Base-by-base conservation (phyloP, 2,797 vertebrate genomes). In the Chrosomus eos region DNA sequence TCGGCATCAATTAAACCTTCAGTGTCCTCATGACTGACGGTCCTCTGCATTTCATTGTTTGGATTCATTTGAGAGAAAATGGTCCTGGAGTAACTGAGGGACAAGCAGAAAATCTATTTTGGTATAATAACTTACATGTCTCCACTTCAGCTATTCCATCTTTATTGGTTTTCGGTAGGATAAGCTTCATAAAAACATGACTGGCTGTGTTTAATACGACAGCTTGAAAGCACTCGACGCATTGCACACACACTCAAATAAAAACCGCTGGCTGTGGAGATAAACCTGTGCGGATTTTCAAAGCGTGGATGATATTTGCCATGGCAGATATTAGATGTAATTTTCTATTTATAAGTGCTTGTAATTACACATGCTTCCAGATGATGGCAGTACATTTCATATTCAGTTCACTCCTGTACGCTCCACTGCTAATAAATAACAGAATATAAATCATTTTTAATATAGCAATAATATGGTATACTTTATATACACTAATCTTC, bases 251-350 rank as follows among this genome's bases (percentile, higher is more conserved):
- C 10, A 28, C 23, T 53, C 33, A 76, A 26, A 75, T 43, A 60
- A 81, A 70, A 40, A 8, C 3, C 1, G 11, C 23, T 38, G 81
- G 3, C 23, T 43, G 67, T 64, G 45, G 23, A 76, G 45, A 83
- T 68, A 83, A 51, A 67, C 43, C 72, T 51, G 31, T 51, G 16
- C 38, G 62, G 64, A 48, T 51, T 67, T 45, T n/a, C 13, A 33
- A 68, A 45, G 38, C 4, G 8, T 3, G 19, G 23, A 83, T 84
- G 74, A 80, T 71, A 80, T 85, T 79, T 71, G 13, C 28, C 55
- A 10, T 14, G 21, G 26, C 71, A 68, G 72, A 85, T 81, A 71
- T 74, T 80, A 76, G 82, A 84, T 81, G n/a, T 62, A 71, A 77
- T 55, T 51, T 70, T 31, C 21, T 53, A 55, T 84, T 78, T 76